Evolutionary conservation across 2,113 vertebrate genomes (phyloP), one percentile per base, ranked within the genome.

Genomic region (Poeciliopsis occidentalis): DNA sequence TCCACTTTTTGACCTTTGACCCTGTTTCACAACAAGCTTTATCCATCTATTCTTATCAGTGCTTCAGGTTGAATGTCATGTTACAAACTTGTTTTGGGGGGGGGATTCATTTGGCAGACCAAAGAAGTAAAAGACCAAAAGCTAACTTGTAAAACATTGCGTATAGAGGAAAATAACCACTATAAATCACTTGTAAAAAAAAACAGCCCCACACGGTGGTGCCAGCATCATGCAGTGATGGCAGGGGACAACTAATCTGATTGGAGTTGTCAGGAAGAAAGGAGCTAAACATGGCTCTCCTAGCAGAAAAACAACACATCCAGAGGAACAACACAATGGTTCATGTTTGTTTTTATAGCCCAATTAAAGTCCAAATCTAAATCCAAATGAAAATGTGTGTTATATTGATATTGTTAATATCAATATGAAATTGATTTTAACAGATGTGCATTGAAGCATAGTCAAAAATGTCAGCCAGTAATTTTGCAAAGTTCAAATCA

Each of bases 1-100:
- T 89, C 75, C 84, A 87, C 83, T 90, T 71, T 87, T 71, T 88
- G 89, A 92, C 90, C 91, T 88, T 44, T 86, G 39, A 83, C 81
- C 88, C 78, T 67, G 32, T 64, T 80, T 82, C 78, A 86, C 84
- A 81, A 69, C 73, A 17, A 57, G 60, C 71, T 74, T 82, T 70
- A 69, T 88, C 80, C 39, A 60, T 88, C 84, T 75, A 80, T 71
- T 83, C 70, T 73, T 66, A 60, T 34, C 75, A 32, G 62, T 61
- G 37, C 76, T 73, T 67, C 60, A 77, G 65, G 68, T 60, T 82
- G 17, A 82, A 85, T 17, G 44, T 47, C 44, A 47, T 19, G 17
- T 47, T 47, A 47, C 44, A 47, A 47, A 47, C 44, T 47, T 44
- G 3, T 44, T 47, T 19, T 47, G 5, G 15, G 4, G 13, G 44